phyloP scores from a whole-genome alignment of 2,888 invertebrate genomes.

The Euzophera pinguis region DNA sequence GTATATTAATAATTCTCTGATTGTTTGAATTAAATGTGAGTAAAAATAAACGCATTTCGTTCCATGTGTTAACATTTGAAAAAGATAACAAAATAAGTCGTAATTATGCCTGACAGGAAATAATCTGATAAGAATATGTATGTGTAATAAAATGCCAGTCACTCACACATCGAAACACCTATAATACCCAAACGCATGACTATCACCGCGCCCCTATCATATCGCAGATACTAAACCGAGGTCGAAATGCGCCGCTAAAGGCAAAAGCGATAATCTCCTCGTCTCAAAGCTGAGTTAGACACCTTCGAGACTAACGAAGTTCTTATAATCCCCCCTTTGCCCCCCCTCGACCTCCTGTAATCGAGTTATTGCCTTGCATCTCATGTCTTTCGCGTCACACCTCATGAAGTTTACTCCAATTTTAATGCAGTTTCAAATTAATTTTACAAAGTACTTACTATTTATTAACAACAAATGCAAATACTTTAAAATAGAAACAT shows the following conservation, averaged over 20 bases:
- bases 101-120: too few relatives aligned
- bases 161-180: not conserved
- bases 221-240: constrained; percentile 47
- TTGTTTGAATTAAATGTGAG: too few relatives aligned
- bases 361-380: constrained; percentile 72
- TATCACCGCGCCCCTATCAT: constrained; percentile 25
- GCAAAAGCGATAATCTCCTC: constrained; percentile 67
- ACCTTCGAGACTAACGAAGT: constrained; percentile 77
- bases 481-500: not conserved
- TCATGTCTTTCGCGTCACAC: constrained; percentile 56
- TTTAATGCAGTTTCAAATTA: constrained; percentile 21
- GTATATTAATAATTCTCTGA: too few relatives aligned
- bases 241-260: constrained; percentile 59
- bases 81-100: too few relatives aligned
- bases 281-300: constrained; percentile 66
- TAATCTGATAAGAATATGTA: not conserved
- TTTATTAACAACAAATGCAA: too few relatives aligned
- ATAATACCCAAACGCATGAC: constrained; percentile 4
- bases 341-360: constrained; percentile 47
- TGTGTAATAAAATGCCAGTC: not conserved
- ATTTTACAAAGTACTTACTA: not conserved
- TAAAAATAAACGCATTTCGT: too few relatives aligned
- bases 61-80: too few relatives aligned
- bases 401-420: constrained; percentile 34
- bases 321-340: constrained; percentile 63